Evolutionary conservation across 2,888 invertebrate genomes (phyloP).

Genomic region (Dusona sp.): DNA sequence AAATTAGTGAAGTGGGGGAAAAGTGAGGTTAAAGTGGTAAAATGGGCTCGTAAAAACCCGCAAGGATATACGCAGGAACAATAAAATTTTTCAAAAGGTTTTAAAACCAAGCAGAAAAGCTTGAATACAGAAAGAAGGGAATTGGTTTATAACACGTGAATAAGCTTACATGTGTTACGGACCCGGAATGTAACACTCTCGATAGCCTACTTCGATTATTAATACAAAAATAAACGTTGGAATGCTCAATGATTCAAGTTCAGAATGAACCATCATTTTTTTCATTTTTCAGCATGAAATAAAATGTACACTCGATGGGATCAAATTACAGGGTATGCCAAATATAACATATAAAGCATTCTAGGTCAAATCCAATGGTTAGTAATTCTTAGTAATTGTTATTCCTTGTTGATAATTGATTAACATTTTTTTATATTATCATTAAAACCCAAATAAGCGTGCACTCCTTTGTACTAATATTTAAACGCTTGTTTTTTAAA

Average conservation of each 20-base stretch:
- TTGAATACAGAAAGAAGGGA: neutral
- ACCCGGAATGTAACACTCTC: slow-evolving; percentile 39
- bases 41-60: no score
- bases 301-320: neutral
- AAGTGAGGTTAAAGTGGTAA: no score
- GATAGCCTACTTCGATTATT: slow-evolving; percentile 12
- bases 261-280: neutral
- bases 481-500: no score
- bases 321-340: neutral
- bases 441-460: neutral
- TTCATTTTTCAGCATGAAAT: neutral
- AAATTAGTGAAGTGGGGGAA: no score
- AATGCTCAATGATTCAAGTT: slow-evolving; percentile 20
- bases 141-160: neutral
- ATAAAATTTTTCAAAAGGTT: no score
- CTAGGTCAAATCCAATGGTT: neutral
- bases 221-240: neutral
- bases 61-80: no score
- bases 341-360: neutral
- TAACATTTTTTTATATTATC: no score
- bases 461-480: no score
- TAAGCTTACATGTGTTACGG: slow-evolving; percentile 27
- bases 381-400: neutral
- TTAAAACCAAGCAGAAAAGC: no score
- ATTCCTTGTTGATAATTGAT: no score